Conservation (phyloP, 2,888 invertebrate species). For the Dynastes tityus region DNA sequence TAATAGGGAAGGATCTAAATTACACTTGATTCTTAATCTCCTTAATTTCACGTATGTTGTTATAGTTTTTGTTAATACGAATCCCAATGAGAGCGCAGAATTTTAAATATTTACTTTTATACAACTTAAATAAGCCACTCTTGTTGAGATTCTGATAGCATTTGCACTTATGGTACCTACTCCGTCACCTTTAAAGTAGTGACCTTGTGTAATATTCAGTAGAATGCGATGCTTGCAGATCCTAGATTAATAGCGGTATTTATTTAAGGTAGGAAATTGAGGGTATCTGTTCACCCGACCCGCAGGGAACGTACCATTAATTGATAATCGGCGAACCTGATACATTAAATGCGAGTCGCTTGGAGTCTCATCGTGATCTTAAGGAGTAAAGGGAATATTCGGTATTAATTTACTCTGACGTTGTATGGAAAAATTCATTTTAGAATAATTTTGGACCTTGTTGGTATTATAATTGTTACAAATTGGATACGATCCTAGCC, state of each 20-base stretch:
- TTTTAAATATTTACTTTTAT: no score
- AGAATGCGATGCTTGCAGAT: background rate
- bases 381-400: slow-evolving; percentile 2
- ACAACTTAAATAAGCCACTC: no score
- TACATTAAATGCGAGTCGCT: slow-evolving; percentile 24
- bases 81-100: no score
- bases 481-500: no score
- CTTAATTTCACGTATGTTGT: no score
- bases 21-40: no score
- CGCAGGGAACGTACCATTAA: slow-evolving; percentile 28
- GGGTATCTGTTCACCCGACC: slow-evolving; percentile 12
- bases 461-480: no score
- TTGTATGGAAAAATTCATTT: background rate
- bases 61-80: no score
- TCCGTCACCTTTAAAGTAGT: background rate
- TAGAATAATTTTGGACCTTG: background rate
- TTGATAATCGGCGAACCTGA: slow-evolving; percentile 30
- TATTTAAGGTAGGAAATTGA: slow-evolving; percentile 35
- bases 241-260: slow-evolving; percentile 29
- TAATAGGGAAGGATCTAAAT: no score
- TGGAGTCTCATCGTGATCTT: slow-evolving; percentile 2
- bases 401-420: slow-evolving; percentile 11
- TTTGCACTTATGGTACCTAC: background rate
- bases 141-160: background rate
- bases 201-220: slow-evolving; percentile 9